phyloP scores from a whole-genome alignment of 2,888 invertebrate genomes.

The Theodoxus fluviatilis region DNA sequence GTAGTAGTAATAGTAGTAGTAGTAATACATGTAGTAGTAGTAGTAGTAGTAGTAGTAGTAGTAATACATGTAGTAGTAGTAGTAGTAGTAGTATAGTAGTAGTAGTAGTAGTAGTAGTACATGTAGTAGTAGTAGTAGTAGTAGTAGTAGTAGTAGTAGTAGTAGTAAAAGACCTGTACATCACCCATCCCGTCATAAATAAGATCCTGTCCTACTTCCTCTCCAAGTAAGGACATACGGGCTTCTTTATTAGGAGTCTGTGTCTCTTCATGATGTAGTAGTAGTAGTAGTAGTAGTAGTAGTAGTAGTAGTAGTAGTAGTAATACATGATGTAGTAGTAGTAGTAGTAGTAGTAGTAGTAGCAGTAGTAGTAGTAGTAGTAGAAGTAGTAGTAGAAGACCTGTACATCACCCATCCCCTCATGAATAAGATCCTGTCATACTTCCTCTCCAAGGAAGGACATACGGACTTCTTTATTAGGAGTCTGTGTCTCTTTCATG shows the following conservation, averaged over 20 bases:
- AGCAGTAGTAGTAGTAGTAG: background rate
- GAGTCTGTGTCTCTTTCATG: background rate
- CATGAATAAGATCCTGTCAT: constrained; percentile 71
- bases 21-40: too few relatives aligned
- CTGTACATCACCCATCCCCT: constrained; percentile 77
- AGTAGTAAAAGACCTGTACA: constrained; percentile 76
- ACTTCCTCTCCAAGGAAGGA: constrained; percentile 76
- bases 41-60: too few relatives aligned
- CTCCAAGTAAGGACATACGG: constrained; percentile 69
- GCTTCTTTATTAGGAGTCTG: background rate
- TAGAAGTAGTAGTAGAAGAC: constrained; percentile 57
- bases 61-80: too few relatives aligned
- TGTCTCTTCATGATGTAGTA: background rate
- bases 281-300: background rate
- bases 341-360: background rate
- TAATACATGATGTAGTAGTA: background rate
- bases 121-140: too few relatives aligned
- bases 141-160: too few relatives aligned
- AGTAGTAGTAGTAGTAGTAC: too few relatives aligned
- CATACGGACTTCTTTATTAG: background rate
- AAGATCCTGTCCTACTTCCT: constrained; percentile 76
- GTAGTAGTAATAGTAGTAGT: too few relatives aligned
- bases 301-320: background rate
- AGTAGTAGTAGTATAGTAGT: too few relatives aligned
- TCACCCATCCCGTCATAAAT: constrained; percentile 75